Evolutionary conservation across 2,113 vertebrate species (phyloP).

Genomic region (Andinoacara biseriatus): DNA sequence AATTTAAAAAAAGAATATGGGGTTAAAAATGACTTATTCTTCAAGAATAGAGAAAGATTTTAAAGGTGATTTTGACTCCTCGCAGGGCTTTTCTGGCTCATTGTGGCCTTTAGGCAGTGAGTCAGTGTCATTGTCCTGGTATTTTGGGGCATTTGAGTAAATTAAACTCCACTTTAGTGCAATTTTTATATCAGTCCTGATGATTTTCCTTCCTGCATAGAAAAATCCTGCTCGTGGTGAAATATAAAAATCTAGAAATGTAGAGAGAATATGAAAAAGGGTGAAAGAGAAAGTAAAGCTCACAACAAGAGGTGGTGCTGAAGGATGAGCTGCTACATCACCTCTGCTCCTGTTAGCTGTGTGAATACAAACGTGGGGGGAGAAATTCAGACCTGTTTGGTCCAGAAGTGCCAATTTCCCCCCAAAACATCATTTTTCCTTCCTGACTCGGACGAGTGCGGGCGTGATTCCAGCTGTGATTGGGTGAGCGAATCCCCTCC

Average conservation of each 20-base stretch:
- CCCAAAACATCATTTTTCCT: fast-evolving
- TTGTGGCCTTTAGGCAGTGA: neutral
- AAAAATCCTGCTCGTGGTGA: neutral
- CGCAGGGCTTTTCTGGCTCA: neutral
- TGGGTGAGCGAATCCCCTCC: fast-evolving
- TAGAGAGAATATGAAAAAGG: neutral
- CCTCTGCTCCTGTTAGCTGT: neutral
- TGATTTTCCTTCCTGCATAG: neutral
- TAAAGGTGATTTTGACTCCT: neutral
- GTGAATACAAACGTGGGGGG: neutral
- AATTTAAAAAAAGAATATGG: neutral
- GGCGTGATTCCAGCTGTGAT: neutral
- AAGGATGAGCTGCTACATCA: neutral
- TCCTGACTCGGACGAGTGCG: neutral
- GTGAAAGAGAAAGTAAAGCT: neutral
- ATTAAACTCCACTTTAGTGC: neutral
- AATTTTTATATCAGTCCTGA: neutral
- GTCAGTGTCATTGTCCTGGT: neutral
- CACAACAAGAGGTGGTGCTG: neutral
- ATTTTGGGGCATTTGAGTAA: neutral
- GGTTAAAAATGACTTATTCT: neutral
- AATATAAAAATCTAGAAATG: neutral
- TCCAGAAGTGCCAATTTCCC: neutral
- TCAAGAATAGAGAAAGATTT: too few species aligned
- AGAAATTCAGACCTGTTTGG: too few species aligned